Conservation (phyloP, 2,797 vertebrate genomes). For the Epinephelus awoara region DNA sequence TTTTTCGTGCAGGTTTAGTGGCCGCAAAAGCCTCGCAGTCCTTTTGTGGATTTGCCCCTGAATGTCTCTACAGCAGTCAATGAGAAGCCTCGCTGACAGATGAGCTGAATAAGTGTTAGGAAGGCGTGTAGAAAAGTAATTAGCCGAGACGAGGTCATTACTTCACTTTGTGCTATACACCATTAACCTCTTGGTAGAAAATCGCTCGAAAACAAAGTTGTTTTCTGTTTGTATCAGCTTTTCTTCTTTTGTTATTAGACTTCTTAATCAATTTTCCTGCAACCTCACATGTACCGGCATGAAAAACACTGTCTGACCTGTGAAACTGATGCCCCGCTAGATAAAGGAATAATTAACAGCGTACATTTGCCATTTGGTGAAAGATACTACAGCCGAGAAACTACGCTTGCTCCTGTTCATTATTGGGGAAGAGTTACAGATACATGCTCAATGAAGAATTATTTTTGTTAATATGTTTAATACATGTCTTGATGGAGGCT, state of each 20-base stretch:
- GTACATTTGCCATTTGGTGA: neutral
- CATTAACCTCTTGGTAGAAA: slow-evolving; percentile 53
- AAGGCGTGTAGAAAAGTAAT: slow-evolving; percentile 47
- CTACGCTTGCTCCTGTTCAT: neutral
- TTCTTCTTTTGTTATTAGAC: slow-evolving; percentile 23
- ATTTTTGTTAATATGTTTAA: neutral
- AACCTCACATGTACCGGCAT: neutral
- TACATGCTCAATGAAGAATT: neutral
- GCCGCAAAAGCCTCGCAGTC: too few species aligned
- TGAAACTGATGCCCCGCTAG: slow-evolving; percentile 2
- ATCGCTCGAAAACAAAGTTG: slow-evolving; percentile 49
- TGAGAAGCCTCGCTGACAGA: slow-evolving; percentile 42
- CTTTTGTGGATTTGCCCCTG: too few species aligned
- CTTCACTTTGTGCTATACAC: slow-evolving; percentile 43
- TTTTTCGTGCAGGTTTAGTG: too few species aligned
- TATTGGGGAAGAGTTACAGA: neutral
- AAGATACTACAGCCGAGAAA: neutral
- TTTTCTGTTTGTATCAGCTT: slow-evolving; percentile 45
- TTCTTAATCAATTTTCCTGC: slow-evolving; percentile 19
- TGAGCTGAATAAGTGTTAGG: slow-evolving; percentile 49
- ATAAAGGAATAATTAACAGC: slow-evolving; percentile 23
- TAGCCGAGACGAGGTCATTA: slow-evolving; percentile 53
- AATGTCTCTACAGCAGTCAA: slow-evolving; percentile 12
- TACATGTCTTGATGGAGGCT: slow-evolving; percentile 12
- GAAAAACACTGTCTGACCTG: slow-evolving; percentile 5